Percentiles rank a stretch among this genome's conserved stretches.
Evolutionary conservation across 2,888 invertebrate genomes (phyloP).

Genomic region (Rhingia rostrata): DNA sequence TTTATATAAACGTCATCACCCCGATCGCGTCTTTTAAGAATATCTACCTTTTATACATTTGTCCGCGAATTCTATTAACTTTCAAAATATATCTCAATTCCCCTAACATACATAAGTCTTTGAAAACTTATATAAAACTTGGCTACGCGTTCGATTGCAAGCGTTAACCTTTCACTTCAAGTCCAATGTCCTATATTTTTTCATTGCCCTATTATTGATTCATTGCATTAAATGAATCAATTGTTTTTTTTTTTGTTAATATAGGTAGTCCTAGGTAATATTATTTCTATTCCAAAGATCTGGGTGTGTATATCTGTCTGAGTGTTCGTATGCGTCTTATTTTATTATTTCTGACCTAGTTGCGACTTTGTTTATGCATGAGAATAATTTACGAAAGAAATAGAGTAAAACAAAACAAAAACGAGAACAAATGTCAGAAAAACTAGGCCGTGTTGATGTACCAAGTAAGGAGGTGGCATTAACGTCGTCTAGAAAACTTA

Average conservation of each 20-base stretch:
- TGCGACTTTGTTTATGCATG: slow-evolving; percentile 32
- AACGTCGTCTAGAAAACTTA: slow-evolving; percentile 46
- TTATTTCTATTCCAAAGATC: not conserved
- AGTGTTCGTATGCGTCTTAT: slow-evolving; percentile 22
- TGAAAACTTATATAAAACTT: no score
- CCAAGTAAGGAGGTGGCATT: slow-evolving; percentile 32
- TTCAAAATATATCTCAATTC: no score
- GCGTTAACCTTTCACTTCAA: no score
- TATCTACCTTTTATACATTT: no score
- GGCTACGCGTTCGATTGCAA: no score
- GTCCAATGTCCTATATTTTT: no score
- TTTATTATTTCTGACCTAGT: slow-evolving; percentile 45
- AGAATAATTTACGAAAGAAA: slow-evolving; percentile 47
- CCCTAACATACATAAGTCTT: no score
- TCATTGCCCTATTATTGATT: no score
- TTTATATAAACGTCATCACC: no score
- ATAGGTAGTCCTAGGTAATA: not conserved
- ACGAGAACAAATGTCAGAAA: slow-evolving; percentile 47
- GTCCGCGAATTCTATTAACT: no score
- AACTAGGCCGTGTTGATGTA: slow-evolving; percentile 63
- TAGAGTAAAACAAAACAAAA: slow-evolving; percentile 7
- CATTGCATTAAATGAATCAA: slow-evolving; percentile 10
- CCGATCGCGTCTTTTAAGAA: no score
- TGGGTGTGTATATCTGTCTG: not conserved
- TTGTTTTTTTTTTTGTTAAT: not conserved